Percentiles rank a stretch among this genome's conserved stretches.
Conservation (phyloP, 2,113 vertebrate genomes). For the Hiodon alosoides region DNA sequence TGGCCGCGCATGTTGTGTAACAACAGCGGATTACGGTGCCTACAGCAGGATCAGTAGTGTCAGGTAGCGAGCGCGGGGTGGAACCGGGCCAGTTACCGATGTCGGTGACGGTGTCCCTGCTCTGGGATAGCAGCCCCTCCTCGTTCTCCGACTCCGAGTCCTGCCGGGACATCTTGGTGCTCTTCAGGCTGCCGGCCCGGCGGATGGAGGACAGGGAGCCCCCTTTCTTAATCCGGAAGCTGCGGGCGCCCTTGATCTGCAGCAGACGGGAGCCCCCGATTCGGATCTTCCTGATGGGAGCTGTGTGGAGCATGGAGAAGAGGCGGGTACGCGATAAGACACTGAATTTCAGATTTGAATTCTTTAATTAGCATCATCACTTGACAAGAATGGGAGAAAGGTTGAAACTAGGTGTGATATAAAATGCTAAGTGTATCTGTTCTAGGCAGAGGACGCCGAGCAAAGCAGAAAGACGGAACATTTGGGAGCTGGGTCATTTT, state of each 20-base stretch:
- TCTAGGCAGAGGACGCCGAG: no score
- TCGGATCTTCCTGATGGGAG: constrained; percentile 87
- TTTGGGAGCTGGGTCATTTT: neutral
- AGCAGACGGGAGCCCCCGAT: constrained; percentile 94
- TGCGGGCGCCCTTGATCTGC: constrained; percentile 97
- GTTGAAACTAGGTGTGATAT: no score
- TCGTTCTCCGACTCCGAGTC: constrained; percentile 98
- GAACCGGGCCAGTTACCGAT: constrained; percentile 65
- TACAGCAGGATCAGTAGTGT: no score
- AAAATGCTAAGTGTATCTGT: no score
- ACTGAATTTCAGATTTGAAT: neutral
- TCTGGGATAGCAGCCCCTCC: constrained; percentile 90
- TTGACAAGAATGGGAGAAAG: no score
- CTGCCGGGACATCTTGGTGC: constrained; percentile 95
- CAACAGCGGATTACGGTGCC: no score
- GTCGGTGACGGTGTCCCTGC: constrained; percentile 97
- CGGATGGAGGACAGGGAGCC: constrained; percentile 95
- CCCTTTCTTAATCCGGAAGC: constrained; percentile 96
- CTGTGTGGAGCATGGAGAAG: constrained; percentile 46
- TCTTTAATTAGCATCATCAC: no score
- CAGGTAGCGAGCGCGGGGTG: no score
- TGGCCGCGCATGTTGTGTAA: neutral
- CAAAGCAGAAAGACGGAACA: no score
- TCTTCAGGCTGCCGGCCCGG: constrained; percentile 95
- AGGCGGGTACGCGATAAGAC: neutral